These are phyloP conservation scores for Ischnus inquisitorius DNA, from an alignment of 2,888 invertebrate genomes.

Conservation along the genomic window DNA sequence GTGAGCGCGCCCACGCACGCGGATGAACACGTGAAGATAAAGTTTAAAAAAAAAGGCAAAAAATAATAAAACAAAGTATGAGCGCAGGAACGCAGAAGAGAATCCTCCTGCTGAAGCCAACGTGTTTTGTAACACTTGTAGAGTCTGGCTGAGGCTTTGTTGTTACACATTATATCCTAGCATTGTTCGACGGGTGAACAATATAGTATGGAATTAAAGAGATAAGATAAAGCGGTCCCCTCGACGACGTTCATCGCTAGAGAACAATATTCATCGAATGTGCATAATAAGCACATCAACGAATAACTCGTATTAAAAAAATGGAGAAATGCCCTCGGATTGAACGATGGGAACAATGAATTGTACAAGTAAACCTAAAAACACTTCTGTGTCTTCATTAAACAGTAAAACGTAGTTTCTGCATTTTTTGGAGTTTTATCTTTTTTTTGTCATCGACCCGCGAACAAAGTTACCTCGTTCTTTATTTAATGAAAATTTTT, in stretches of 20 bases:
- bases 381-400: too few species aligned
- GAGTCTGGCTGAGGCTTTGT: slow-evolving; percentile 40
- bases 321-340: too few species aligned
- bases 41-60: slow-evolving; percentile 33
- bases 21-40: slow-evolving; percentile 56
- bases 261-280: slow-evolving; percentile 4
- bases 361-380: too few species aligned
- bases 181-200: slow-evolving; percentile 49
- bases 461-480: slow-evolving; percentile 11
- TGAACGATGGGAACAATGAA: too few species aligned
- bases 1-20: slow-evolving; percentile 50
- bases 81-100: slow-evolving; percentile 1
- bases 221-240: background rate
- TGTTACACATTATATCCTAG: slow-evolving; percentile 45
- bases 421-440: too few species aligned
- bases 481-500: slow-evolving; percentile 30
- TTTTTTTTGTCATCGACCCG: too few species aligned
- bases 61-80: slow-evolving; percentile 6
- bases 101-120: slow-evolving; percentile 17
- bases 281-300: background rate
- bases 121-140: slow-evolving; percentile 57
- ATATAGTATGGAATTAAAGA: slow-evolving; percentile 15
- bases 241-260: slow-evolving; percentile 1
- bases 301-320: too few species aligned
- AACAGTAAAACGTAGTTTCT: too few species aligned